Evolutionary conservation across 2,888 invertebrate species (phyloP).

Genomic region (Cosmopolites sordidus): DNA sequence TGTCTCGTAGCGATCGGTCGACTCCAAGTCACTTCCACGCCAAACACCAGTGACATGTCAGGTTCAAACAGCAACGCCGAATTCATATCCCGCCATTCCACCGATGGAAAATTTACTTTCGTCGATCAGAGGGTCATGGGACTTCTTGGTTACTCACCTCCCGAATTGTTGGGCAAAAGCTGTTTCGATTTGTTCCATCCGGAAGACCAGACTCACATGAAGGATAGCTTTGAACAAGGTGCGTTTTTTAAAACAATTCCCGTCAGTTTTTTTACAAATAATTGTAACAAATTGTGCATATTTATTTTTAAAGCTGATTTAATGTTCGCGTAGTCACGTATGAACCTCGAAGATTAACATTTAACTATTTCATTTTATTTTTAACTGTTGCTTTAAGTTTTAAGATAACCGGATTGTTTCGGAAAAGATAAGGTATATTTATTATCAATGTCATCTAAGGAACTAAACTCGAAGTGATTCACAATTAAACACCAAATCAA

Average conservation of each 20-base stretch:
- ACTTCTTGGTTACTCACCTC: slow-evolving; percentile 88
- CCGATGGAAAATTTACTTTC: slow-evolving; percentile 97
- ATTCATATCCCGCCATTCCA: slow-evolving; percentile 94
- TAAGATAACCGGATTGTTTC: too few species aligned
- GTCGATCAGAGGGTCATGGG: slow-evolving; percentile 94
- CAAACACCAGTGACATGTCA: slow-evolving; percentile 84
- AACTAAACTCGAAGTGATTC: too few species aligned
- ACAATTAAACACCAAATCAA: too few species aligned
- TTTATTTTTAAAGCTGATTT: slow-evolving; percentile 9
- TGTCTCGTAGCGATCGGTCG: slow-evolving; percentile 98
- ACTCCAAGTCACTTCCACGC: slow-evolving; percentile 93
- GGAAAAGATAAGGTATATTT: too few species aligned
- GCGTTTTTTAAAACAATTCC: slow-evolving; percentile 21
- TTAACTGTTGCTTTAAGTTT: too few species aligned
- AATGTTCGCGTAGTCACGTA: slow-evolving; percentile 19
- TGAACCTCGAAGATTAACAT: slow-evolving; percentile 6
- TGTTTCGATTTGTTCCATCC: slow-evolving; percentile 98
- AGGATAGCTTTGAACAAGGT: slow-evolving; percentile 97
- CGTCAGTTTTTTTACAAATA: not conserved
- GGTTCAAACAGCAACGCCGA: slow-evolving; percentile 83
- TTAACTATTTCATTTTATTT: not conserved
- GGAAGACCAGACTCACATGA: slow-evolving; percentile 95
- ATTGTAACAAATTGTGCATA: slow-evolving; percentile 1
- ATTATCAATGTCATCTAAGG: too few species aligned
- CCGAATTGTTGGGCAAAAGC: slow-evolving; percentile 90